These are phyloP conservation scores for Eutolmus rufibarbis DNA, from an alignment of 2,888 invertebrate genomes.

Conservation along the genomic window DNA sequence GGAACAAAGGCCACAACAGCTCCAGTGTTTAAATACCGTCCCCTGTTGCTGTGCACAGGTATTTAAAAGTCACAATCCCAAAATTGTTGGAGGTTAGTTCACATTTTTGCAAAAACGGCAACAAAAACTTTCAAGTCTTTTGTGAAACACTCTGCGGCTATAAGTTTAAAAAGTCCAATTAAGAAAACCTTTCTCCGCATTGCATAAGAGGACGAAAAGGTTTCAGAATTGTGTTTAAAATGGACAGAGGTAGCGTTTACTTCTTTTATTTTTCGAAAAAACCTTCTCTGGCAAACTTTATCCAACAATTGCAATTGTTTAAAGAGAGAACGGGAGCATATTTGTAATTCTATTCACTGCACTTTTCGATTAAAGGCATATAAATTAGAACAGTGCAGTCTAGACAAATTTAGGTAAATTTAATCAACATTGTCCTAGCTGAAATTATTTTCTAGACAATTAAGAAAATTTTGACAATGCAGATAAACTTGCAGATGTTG, in stretches of 20 bases:
- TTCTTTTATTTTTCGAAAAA: not conserved
- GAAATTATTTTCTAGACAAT: not conserved
- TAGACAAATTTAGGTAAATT: not conserved
- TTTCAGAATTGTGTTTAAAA: not conserved
- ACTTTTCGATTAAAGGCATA: not conserved
- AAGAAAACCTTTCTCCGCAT: not conserved
- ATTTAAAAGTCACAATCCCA: not conserved
- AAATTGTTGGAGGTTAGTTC: not conserved
- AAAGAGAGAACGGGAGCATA: not conserved
- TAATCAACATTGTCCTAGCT: not conserved
- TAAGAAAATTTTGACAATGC: not conserved
- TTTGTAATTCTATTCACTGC: not conserved
- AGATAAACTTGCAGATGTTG: too few relatives aligned
- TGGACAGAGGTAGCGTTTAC: not conserved
- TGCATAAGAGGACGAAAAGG: not conserved
- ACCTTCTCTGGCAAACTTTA: not conserved
- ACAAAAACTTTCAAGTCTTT: not conserved
- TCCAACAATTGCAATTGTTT: not conserved
- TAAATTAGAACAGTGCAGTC: not conserved
- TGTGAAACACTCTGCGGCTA: not conserved
- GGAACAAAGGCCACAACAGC: not conserved
- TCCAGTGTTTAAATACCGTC: not conserved
- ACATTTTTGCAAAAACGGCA: not conserved
- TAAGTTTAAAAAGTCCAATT: not conserved
- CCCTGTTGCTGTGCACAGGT: not conserved